Percentiles rank a stretch among this genome's conserved stretches.
Conservation (phyloP, 2,888 invertebrate genomes). For the Schizotus pectinicornis region DNA sequence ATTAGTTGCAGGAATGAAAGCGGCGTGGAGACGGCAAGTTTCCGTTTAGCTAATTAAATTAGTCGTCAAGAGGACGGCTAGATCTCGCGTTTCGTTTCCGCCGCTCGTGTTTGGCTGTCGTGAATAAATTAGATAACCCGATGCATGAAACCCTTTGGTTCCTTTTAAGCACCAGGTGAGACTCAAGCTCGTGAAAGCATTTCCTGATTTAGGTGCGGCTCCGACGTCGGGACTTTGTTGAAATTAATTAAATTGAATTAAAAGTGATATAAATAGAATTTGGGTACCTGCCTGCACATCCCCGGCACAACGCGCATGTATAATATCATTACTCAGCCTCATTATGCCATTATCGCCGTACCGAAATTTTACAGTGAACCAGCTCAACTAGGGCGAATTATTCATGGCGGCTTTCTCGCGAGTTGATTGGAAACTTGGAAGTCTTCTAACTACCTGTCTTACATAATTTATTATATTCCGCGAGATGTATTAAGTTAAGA, state of each 20-base stretch:
- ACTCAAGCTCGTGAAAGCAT: slow-evolving; percentile 19
- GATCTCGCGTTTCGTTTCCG: neutral
- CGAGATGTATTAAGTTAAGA: slow-evolving; percentile 30
- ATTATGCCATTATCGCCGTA: slow-evolving; percentile 33
- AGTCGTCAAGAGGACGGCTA: slow-evolving; percentile 2
- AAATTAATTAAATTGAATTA: slow-evolving; percentile 29
- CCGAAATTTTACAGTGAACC: slow-evolving; percentile 33
- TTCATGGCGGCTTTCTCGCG: slow-evolving; percentile 30
- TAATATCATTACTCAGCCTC: slow-evolving; percentile 30
- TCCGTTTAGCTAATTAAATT: slow-evolving; percentile 17
- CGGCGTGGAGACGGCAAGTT: neutral
- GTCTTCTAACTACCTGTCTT: slow-evolving; percentile 36
- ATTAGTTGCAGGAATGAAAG: no score
- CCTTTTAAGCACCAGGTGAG: slow-evolving; percentile 19
- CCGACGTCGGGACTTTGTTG: slow-evolving; percentile 10
- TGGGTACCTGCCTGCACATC: slow-evolving; percentile 11
- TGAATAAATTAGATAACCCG: slow-evolving; percentile 11
- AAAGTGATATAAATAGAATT: slow-evolving; percentile 27
- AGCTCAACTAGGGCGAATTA: slow-evolving; percentile 28
- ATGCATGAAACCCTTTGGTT: slow-evolving; percentile 15
- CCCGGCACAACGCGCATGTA: slow-evolving; percentile 24
- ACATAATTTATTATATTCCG: slow-evolving; percentile 38
- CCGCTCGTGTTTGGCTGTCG: neutral
- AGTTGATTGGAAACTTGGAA: slow-evolving; percentile 33
- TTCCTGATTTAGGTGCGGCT: slow-evolving; percentile 21